phyloP scores from a whole-genome alignment of 2,113 vertebrate genomes.

The Corvus hawaiiensis region DNA sequence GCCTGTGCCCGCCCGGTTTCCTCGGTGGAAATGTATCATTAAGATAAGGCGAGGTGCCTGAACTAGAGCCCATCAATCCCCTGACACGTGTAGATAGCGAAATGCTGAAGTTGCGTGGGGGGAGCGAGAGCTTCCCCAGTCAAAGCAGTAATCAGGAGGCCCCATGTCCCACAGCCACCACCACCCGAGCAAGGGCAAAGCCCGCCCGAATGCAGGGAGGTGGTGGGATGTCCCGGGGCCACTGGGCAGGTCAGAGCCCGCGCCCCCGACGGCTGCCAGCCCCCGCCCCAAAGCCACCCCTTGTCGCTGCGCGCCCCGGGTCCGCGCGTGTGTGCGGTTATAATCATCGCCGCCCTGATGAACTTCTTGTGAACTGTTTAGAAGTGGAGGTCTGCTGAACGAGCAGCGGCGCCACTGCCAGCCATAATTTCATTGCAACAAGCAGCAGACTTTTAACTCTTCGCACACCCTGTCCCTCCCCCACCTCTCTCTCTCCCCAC shows the following conservation, averaged over 20 bases:
- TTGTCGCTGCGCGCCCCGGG: background rate
- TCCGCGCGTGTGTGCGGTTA: background rate
- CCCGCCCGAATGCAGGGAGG: fast-evolving
- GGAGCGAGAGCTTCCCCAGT: background rate
- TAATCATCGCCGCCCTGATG: constrained; percentile 70
- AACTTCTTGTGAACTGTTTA: constrained; percentile 84
- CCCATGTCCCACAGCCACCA: background rate
- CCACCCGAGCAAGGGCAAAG: background rate
- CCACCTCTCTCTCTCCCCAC: background rate
- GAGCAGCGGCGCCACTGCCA: constrained; percentile 80
- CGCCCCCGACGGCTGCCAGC: background rate
- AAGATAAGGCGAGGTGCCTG: background rate
- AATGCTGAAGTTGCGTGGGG: background rate
- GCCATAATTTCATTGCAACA: constrained; percentile 82
- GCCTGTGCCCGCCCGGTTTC: background rate
- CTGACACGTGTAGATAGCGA: background rate
- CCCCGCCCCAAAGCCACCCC: background rate
- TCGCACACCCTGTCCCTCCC: background rate
- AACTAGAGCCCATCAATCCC: background rate
- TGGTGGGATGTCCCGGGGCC: background rate
- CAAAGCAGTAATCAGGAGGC: background rate
- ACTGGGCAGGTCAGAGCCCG: background rate
- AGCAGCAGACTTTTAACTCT: constrained; percentile 78
- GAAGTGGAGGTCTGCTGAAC: constrained; percentile 79
- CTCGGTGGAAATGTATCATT: background rate